phyloP scores from a whole-genome alignment of 2,888 invertebrate species.

The Lithophane semibrunnea region DNA sequence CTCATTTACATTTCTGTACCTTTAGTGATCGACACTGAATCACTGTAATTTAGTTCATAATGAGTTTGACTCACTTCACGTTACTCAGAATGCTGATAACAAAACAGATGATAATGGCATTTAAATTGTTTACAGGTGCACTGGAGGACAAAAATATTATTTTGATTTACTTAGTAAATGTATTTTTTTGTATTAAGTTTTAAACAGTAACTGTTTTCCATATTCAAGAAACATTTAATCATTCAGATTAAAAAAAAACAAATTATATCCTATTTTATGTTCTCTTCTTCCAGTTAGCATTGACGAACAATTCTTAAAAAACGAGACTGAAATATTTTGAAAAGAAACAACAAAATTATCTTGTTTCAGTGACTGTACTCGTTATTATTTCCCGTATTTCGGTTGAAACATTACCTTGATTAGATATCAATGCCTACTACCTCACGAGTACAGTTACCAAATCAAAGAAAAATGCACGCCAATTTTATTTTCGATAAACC shows the following conservation, averaged over 20 bases:
- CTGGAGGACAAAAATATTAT: slow-evolving; percentile 13
- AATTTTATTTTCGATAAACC: slow-evolving; percentile 46
- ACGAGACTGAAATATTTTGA: background rate
- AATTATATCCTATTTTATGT: background rate
- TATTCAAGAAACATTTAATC: background rate
- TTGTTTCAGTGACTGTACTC: background rate
- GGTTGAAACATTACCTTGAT: slow-evolving; percentile 12
- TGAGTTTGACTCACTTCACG: slow-evolving; percentile 40
- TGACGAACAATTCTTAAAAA: background rate
- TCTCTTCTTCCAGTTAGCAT: background rate
- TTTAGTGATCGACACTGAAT: slow-evolving; percentile 15
- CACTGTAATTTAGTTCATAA: slow-evolving; percentile 20
- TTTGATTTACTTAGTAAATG: background rate
- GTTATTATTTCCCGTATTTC: background rate
- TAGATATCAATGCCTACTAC: slow-evolving; percentile 8
- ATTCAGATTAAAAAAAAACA: too few species aligned
- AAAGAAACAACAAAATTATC: too few species aligned
- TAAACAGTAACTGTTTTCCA: background rate
- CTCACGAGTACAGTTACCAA: slow-evolving; percentile 30
- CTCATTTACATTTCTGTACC: slow-evolving; percentile 14
- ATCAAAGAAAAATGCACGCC: slow-evolving; percentile 27
- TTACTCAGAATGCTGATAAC: slow-evolving; percentile 20
- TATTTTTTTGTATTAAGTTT: background rate
- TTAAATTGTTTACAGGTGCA: slow-evolving; percentile 17
- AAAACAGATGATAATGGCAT: slow-evolving; percentile 4